A percentile compares a stretch with the other conserved stretches of the same genome.
These are phyloP conservation scores for Meleagris gallopavo DNA, from an alignment of 2,113 vertebrate genomes.

Conservation along the genomic window DNA sequence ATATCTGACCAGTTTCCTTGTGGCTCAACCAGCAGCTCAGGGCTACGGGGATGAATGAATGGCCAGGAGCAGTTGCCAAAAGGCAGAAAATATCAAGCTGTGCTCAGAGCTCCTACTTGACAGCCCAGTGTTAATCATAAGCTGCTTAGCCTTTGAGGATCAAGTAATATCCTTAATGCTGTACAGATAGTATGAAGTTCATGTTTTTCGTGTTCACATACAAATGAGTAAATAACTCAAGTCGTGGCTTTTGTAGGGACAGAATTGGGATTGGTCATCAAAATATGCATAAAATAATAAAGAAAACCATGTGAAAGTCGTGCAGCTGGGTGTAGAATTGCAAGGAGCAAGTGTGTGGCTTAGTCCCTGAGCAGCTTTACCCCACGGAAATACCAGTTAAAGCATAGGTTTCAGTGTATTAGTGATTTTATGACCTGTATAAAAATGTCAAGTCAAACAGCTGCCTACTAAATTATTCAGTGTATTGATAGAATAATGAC, in stretches of 20 bases:
- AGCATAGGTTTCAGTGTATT: background rate
- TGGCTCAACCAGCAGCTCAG: background rate
- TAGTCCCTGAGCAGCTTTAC: background rate
- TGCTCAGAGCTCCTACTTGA: background rate
- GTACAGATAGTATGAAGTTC: background rate
- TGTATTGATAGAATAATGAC: background rate
- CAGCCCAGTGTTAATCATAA: background rate
- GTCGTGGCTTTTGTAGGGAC: accelerated
- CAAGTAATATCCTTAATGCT: background rate
- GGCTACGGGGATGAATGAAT: background rate
- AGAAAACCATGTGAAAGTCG: accelerated
- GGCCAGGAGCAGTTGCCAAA: background rate
- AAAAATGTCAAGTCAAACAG: slow-evolving; percentile 19
- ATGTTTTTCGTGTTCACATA: accelerated
- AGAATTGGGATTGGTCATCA: background rate
- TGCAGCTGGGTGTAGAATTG: background rate
- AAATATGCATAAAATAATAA: accelerated
- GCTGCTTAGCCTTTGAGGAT: background rate
- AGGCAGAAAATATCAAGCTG: background rate
- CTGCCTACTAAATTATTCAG: slow-evolving; percentile 51
- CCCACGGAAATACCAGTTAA: background rate
- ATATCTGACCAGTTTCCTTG: background rate
- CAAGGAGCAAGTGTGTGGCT: background rate
- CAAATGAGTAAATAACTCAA: background rate
- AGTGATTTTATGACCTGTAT: slow-evolving; percentile 14